These are phyloP conservation scores for Lottia scabra DNA, from an alignment of 2,888 invertebrate species.

Conservation along the genomic window DNA sequence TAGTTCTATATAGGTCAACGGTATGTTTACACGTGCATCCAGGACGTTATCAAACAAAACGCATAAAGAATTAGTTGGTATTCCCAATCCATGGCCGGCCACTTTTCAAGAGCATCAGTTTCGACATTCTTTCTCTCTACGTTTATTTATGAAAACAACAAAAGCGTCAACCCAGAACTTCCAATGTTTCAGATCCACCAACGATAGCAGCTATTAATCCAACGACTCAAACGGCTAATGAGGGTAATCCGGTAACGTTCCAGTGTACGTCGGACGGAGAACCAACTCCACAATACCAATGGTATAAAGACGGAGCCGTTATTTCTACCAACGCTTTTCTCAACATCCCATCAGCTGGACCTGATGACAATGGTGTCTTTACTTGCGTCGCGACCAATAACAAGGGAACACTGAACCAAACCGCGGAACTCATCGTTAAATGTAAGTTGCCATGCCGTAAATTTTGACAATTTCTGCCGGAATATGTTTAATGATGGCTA, in stretches of 20 bases:
- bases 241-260: not conserved
- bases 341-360: not conserved
- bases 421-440: not conserved
- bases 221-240: not conserved
- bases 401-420: not conserved
- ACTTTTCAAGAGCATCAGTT: no score
- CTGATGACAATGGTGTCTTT: not conserved
- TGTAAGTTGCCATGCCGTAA: not conserved
- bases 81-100: no score
- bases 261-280: constrained; percentile 6
- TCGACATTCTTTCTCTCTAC: no score
- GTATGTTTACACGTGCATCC: no score
- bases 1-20: no score
- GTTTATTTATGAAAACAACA: no score
- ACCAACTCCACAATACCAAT: constrained; percentile 6
- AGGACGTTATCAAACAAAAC: no score
- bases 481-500: no score
- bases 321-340: not conserved
- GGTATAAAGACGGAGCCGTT: not conserved
- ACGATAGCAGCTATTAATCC: not conserved
- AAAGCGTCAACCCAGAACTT: no score
- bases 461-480: no score
- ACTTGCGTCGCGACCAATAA: not conserved
- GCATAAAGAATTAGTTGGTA: no score
- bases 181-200: not conserved